Evolutionary conservation across 2,113 vertebrate species (phyloP).

Genomic region (Oryzias curvinotus): DNA sequence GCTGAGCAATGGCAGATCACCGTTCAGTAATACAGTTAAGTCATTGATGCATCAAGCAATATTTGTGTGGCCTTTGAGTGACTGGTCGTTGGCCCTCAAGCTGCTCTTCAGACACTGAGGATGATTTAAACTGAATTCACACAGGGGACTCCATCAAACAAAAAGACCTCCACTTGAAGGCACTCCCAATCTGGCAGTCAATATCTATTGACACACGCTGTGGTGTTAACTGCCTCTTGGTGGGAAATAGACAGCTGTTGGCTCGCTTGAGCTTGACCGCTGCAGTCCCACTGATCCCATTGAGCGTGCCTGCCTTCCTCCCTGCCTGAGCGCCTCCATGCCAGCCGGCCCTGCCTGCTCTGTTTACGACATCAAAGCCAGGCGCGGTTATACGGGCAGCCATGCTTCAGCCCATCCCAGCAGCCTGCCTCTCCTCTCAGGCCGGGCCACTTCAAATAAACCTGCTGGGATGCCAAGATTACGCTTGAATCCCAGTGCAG

Average conservation of each 20-base stretch:
- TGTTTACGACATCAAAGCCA: conserved; percentile 73
- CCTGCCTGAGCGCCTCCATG: conserved; percentile 28
- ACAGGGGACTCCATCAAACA: conserved; percentile 50
- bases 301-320: conserved; percentile 50
- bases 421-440: conserved; percentile 52
- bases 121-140: conserved; percentile 64
- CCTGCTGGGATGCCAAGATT: conserved; percentile 64
- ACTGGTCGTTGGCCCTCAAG: conserved; percentile 29
- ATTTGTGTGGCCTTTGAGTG: conserved; percentile 36
- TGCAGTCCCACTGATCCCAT: conserved; percentile 65
- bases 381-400: conserved; percentile 62
- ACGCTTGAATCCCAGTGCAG: conserved; percentile 44
- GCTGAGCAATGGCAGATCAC: conserved; percentile 31
- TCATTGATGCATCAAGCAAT: conserved; percentile 35
- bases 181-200: conserved; percentile 62
- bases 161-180: conserved; percentile 51
- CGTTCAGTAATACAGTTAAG: conserved; percentile 46
- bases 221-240: conserved; percentile 59
- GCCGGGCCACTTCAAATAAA: conserved; percentile 72
- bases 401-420: conserved; percentile 65
- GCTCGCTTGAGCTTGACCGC: conserved; percentile 65
- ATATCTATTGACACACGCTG: conserved; percentile 70
- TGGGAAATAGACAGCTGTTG: conserved; percentile 67
- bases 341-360: conserved; percentile 56
- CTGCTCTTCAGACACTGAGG: conserved; percentile 42